A percentile compares a stretch with the other conserved stretches of the same genome.
phyloP scores from a whole-genome alignment of 2,888 invertebrate species.

The Dasypolia templi region DNA sequence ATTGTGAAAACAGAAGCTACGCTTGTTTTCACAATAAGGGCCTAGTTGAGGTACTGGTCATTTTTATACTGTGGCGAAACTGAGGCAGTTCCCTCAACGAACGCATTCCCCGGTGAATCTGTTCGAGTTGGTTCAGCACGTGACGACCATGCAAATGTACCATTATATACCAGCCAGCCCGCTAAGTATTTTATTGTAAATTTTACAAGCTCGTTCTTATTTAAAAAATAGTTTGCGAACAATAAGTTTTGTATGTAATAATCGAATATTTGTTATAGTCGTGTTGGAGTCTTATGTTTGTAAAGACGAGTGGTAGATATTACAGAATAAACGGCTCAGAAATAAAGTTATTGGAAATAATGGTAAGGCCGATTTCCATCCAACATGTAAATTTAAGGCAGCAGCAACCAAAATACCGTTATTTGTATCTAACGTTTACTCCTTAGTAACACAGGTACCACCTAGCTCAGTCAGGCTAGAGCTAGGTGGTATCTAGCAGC shows the following conservation, averaged over 20 bases:
- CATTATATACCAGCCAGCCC: constrained; percentile 51
- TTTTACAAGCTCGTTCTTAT: constrained; percentile 50
- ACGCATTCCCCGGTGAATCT: constrained; percentile 69
- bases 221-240: constrained; percentile 41
- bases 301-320: no score
- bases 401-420: no score
- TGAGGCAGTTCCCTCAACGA: constrained; percentile 45
- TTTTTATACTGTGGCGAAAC: constrained; percentile 43
- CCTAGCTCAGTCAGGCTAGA: no score
- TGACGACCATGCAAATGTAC: constrained; percentile 77
- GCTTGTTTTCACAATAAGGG: background rate
- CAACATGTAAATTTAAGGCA: no score
- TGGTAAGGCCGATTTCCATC: no score
- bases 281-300: no score
- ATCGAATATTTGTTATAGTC: constrained; percentile 40
- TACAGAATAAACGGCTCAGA: no score
- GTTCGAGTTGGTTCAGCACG: constrained; percentile 76
- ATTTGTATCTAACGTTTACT: no score
- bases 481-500: no score
- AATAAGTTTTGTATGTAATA: constrained; percentile 40
- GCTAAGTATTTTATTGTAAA: constrained; percentile 60
- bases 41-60: background rate
- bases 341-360: no score
- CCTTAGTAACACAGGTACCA: no score
- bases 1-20: no score